Conservation (phyloP, 2,797 vertebrate species). For the Eidolon dupreanum region DNA sequence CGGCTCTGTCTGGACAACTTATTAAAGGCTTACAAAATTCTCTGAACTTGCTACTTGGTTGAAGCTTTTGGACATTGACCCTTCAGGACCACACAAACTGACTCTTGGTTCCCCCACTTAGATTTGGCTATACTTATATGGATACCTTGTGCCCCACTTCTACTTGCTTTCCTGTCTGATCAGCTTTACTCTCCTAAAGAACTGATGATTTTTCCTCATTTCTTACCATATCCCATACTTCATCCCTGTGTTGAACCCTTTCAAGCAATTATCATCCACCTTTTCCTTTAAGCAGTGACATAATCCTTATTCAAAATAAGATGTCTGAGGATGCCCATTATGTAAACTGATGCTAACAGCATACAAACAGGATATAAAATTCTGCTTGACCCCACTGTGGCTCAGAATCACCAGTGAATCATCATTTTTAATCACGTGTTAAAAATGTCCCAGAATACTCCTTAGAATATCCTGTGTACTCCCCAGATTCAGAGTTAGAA, state of each 20-base stretch:
- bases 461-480: neutral
- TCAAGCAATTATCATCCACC: neutral
- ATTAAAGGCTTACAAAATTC: neutral
- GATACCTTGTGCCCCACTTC: neutral
- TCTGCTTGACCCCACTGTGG: neutral
- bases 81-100: neutral
- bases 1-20: neutral
- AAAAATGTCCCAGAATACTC: neutral
- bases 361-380: neutral
- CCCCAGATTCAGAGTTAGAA: neutral
- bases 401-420: neutral
- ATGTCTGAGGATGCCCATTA: neutral
- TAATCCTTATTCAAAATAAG: neutral
- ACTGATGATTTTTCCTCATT: neutral
- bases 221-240: neutral
- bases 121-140: neutral
- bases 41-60: neutral
- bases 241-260: neutral
- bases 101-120: neutral
- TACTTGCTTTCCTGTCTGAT: neutral
- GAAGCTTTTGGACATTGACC: neutral
- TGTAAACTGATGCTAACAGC: neutral
- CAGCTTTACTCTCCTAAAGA: neutral
- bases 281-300: neutral
- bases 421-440: neutral